These are phyloP conservation scores for Nannoperca obscura DNA, from an alignment of 2,797 vertebrate genomes.

Conservation along the genomic window DNA sequence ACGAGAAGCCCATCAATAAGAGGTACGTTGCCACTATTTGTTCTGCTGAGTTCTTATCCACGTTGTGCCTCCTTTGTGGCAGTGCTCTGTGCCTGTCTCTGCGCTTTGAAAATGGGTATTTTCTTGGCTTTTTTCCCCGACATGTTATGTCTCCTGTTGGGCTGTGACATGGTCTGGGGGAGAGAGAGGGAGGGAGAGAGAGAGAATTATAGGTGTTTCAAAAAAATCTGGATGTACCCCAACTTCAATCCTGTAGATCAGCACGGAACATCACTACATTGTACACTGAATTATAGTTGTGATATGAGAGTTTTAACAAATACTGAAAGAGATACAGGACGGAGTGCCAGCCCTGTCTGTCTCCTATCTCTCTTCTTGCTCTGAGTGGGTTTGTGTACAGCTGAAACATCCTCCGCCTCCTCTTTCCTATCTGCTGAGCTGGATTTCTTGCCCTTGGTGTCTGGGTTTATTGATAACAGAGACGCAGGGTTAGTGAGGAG, in stretches of 20 bases:
- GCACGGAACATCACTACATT: slow-evolving; percentile 5
- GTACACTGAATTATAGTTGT: slow-evolving; percentile 16
- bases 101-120: background rate
- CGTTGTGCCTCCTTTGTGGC: background rate
- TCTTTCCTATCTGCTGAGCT: slow-evolving; percentile 70
- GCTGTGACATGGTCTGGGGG: slow-evolving; percentile 13
- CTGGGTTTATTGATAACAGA: slow-evolving; percentile 81
- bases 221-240: background rate
- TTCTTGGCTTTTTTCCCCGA: background rate
- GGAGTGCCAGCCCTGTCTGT: slow-evolving; percentile 29
- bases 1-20: slow-evolving; percentile 98
- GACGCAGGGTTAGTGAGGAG: slow-evolving; percentile 38
- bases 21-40: slow-evolving; percentile 83
- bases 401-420: slow-evolving; percentile 54
- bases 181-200: no score
- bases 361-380: slow-evolving; percentile 32
- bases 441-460: slow-evolving; percentile 71
- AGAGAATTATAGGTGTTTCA: slow-evolving; percentile 14
- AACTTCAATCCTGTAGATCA: background rate
- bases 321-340: slow-evolving; percentile 31
- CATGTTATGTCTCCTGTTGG: slow-evolving; percentile 2
- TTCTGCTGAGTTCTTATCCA: slow-evolving; percentile 3
- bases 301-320: slow-evolving; percentile 32
- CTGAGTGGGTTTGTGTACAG: slow-evolving; percentile 34
- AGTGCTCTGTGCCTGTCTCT: background rate